These are phyloP conservation scores for Poeciliopsis presidionis DNA, from an alignment of 2,797 vertebrate genomes.

Conservation along the genomic window DNA sequence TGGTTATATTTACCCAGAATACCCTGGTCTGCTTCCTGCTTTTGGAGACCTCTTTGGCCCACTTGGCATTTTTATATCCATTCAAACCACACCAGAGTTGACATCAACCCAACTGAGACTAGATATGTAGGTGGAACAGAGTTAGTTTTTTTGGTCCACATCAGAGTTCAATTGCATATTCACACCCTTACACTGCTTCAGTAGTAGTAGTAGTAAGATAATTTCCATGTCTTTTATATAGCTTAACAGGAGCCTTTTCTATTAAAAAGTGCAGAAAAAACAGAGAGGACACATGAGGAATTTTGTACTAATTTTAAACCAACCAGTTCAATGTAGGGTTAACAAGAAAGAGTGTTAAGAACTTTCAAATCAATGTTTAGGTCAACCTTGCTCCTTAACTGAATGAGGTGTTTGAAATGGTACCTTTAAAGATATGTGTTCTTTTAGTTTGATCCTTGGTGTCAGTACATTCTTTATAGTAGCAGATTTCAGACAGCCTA, in stretches of 20 bases:
- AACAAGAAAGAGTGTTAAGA: background rate
- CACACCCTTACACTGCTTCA: background rate
- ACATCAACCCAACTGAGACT: too few relatives aligned
- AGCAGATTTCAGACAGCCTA: background rate
- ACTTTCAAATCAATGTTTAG: background rate
- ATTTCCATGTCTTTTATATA: background rate
- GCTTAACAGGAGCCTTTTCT: background rate
- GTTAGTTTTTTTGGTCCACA: too few relatives aligned
- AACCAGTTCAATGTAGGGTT: background rate
- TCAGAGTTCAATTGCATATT: too few relatives aligned
- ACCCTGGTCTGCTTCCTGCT: too few relatives aligned
- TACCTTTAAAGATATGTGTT: background rate
- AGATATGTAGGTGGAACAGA: too few relatives aligned
- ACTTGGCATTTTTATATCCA: too few relatives aligned
- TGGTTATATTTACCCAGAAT: too few relatives aligned
- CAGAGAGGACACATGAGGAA: background rate
- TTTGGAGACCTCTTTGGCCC: too few relatives aligned
- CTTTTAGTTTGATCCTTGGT: background rate
- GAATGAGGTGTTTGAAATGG: background rate
- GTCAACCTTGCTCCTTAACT: background rate
- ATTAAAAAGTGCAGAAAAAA: background rate
- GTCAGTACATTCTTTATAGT: background rate
- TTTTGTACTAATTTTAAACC: background rate
- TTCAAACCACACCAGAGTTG: too few relatives aligned
- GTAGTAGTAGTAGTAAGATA: background rate